phyloP scores from a whole-genome alignment of 2,113 vertebrate genomes.

The Leucosticte australis region DNA sequence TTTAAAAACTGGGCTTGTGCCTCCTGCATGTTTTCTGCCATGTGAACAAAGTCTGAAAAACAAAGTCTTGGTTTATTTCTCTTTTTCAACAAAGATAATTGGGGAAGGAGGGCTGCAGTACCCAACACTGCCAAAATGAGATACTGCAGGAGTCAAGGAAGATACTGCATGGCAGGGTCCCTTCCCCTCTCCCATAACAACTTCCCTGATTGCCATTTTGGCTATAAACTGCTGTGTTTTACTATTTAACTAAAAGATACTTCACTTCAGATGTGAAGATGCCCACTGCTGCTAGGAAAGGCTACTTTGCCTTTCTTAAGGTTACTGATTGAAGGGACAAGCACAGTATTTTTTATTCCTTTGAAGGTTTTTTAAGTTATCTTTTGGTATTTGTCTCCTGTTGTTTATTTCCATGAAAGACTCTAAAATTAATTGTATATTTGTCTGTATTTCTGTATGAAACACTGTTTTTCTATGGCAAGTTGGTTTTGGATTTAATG shows the following conservation, averaged over 20 bases:
- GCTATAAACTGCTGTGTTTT: background rate
- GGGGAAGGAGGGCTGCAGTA: background rate
- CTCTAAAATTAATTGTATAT: background rate
- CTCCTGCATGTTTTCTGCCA: background rate
- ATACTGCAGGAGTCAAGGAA: background rate
- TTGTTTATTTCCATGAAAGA: background rate
- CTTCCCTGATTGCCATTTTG: background rate
- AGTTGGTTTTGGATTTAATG: background rate
- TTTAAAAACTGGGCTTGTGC: constrained; percentile 5
- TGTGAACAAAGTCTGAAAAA: background rate
- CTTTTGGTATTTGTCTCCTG: background rate
- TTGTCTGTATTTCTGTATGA: background rate
- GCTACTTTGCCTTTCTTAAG: background rate
- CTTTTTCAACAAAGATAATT: background rate
- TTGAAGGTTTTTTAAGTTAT: constrained; percentile 32
- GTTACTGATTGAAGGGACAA: background rate
- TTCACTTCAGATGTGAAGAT: background rate
- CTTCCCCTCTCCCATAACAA: background rate
- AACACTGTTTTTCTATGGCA: background rate
- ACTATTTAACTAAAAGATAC: background rate
- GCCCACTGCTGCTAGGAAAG: background rate
- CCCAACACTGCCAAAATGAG: background rate
- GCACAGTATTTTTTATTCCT: background rate
- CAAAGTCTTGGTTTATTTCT: background rate
- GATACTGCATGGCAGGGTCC: background rate